Evolutionary conservation across 2,797 vertebrate genomes (phyloP), one percentile per base, ranked within the genome.

Genomic region (Emydoidea blandingii): DNA sequence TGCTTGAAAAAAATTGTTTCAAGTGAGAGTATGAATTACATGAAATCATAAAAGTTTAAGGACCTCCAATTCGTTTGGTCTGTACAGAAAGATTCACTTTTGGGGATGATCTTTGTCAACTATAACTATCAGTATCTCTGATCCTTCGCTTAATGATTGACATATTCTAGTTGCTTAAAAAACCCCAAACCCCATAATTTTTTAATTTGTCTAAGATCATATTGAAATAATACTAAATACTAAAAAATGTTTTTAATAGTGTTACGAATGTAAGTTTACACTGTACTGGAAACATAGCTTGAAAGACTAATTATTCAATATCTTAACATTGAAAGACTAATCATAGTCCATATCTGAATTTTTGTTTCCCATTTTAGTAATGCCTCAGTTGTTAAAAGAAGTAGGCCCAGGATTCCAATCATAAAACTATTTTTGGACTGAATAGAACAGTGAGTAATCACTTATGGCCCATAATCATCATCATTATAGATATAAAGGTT

Each of bases 211-310:
- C 12, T 25, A 2, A 25, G 62, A 68, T n/a, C 72, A 25, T 4
- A 6, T 1, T 1, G 16, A 4, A 49, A 1, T 25, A 18, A 12
- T 83, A 47, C 53, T 0, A 0, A 4, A 3, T n/a, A 1, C 29
- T 53, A 62, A 1, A 68, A 83, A 57, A 85, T 37, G 2, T 2
- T 0, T 4, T 2, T 1, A 4, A 5, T 52, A 6, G 2, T 37
- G 50, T 44, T 15, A 14, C 44, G 3, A 0, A 31, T 2, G 6
- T 9, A 50, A 1, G 0, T 2, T 14, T 44, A 4, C 2, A 0
- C 6, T 12, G 2, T 0, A 0, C 12, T 21, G 72, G 9, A 72
- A 15, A 8, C 41, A 27, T 62, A 3, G 57, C 25, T 81, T 50
- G 59, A 14, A 23, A 74, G 47, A 5, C 80, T 3, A 21, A 3